Base-by-base conservation (phyloP, 92 coral and sea anemone species). In the Metridium senile region DNA sequence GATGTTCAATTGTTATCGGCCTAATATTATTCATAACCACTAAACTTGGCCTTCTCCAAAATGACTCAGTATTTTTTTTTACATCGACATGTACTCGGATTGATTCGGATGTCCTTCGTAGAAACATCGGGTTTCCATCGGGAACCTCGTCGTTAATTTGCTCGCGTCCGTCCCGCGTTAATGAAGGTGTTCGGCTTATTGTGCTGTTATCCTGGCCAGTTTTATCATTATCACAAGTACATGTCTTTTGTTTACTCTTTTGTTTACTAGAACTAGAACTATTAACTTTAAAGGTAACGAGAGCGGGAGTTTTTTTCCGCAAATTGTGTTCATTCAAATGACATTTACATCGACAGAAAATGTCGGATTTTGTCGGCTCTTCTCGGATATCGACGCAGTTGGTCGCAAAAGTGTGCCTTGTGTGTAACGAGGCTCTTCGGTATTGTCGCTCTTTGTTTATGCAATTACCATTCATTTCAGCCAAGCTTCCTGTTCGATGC, bases 41-140 rank as follows among this genome's bases (percentile, higher is more conserved):
- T 26, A 68, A 28, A 49, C 84, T 79, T 0, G 84, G 84, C 35
- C 84, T 22, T 59, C 84, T 79, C 84, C 84, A 79, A 26, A 79
- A 79, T 1, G 84, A 79, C 13, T 79, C 84, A 30, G 69, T 45
- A 34, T 54, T 68, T 52, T 63, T 67, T 1, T 45, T 29, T 26
- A 57, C 9, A 27, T 57, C 84, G 19, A 54, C 18, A 25, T 79
- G 84, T 20, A 61, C 69, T 28, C 84, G 84, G 6, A 79, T 54
- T 18, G 76, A 58, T 62, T 79, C 84, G 46, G 84, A 79, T 18
- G 84, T 79, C 66, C 84, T 69, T 39, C 84, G 34, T 54, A 63
- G 19, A 58, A 58, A 73, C 49, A 33, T 58, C 67, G 78, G 39
- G 33, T 73, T 26, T 52, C 68, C 53, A 13, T 13, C 7, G 13